Conservation (phyloP, 2,888 invertebrate genomes). For the Xylota segnis region DNA sequence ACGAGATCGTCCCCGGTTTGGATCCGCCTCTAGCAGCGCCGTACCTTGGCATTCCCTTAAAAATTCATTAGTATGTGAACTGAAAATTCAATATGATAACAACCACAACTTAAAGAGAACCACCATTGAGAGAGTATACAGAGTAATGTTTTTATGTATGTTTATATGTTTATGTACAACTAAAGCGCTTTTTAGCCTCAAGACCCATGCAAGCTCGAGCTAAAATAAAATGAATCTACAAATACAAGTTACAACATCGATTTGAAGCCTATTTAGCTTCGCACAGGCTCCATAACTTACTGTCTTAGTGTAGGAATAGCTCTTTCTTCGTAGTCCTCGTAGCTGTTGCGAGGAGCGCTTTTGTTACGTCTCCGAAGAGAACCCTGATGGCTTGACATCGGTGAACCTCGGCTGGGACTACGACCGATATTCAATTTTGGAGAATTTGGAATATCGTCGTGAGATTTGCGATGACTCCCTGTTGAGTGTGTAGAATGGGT, state of each 20-base stretch:
- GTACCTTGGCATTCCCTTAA: slow-evolving; percentile 89
- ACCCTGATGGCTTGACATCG: slow-evolving; percentile 86
- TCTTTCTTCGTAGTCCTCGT: slow-evolving; percentile 94
- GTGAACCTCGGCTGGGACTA: slow-evolving; percentile 85
- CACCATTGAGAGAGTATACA: slow-evolving; percentile 77
- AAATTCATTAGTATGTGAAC: slow-evolving; percentile 93
- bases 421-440: slow-evolving; percentile 81
- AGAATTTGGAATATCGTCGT: slow-evolving; percentile 83
- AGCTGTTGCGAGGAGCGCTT: slow-evolving; percentile 89
- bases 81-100: slow-evolving; percentile 82
- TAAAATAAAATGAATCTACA: slow-evolving; percentile 68
- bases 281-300: slow-evolving; percentile 85
- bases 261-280: slow-evolving; percentile 17
- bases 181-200: slow-evolving; percentile 60
- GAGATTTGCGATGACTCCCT: slow-evolving; percentile 80
- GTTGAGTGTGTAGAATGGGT: slow-evolving; percentile 77
- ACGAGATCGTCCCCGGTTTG: slow-evolving; percentile 85
- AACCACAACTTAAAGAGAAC: slow-evolving; percentile 76
- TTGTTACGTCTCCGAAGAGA: slow-evolving; percentile 88
- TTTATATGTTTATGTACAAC: slow-evolving; percentile 70
- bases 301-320: slow-evolving; percentile 93
- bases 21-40: slow-evolving; percentile 84
- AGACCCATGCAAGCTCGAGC: slow-evolving; percentile 73
- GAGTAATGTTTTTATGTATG: slow-evolving; percentile 71
- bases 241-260: slow-evolving; percentile 67